These are phyloP conservation scores for Caenorhabditis becei DNA, from an alignment of 2,888 invertebrate genomes.

Conservation along the genomic window DNA sequence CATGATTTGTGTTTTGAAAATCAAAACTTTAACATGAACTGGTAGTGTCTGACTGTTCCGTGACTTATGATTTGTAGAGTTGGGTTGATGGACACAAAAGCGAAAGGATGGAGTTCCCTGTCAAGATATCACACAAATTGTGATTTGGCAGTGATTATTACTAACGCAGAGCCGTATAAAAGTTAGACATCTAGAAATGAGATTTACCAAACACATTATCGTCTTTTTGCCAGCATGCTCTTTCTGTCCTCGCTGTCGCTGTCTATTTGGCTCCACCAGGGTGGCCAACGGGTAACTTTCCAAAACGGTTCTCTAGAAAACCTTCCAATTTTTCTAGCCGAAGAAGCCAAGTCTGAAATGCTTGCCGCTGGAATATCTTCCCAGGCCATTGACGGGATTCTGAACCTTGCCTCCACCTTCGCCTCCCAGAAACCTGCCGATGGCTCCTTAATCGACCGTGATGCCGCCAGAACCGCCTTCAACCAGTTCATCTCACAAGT, in stretches of 20 bases:
- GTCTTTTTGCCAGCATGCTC: too few species aligned
- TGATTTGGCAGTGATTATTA: too few species aligned
- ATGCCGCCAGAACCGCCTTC: constrained; percentile 13
- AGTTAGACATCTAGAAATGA: too few species aligned
- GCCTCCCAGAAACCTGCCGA: constrained; percentile 13
- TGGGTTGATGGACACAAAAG: too few species aligned
- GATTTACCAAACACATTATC: constrained; percentile 26
- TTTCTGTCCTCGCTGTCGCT: constrained; percentile 14
- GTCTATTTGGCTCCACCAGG: constrained; percentile 13
- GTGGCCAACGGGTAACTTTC: constrained; percentile 25
- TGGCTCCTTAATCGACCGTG: not conserved
- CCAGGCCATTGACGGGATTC: not conserved
- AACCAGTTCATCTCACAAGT: not conserved
- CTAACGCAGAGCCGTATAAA: too few species aligned
- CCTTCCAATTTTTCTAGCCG: constrained; percentile 15
- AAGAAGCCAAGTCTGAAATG: constrained; percentile 31
- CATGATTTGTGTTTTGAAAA: too few species aligned
- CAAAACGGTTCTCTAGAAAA: too few species aligned
- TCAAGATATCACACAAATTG: too few species aligned
- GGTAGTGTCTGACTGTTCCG: too few species aligned
- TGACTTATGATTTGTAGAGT: too few species aligned
- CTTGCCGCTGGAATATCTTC: constrained; percentile 3
- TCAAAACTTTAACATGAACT: too few species aligned
- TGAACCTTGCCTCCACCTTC: constrained; percentile 7
- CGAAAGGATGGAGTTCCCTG: too few species aligned